A percentile compares a stretch with the other conserved stretches of the same genome.
phyloP scores from a whole-genome alignment of 2,113 vertebrate genomes.

The Danionella cerebrum region DNA sequence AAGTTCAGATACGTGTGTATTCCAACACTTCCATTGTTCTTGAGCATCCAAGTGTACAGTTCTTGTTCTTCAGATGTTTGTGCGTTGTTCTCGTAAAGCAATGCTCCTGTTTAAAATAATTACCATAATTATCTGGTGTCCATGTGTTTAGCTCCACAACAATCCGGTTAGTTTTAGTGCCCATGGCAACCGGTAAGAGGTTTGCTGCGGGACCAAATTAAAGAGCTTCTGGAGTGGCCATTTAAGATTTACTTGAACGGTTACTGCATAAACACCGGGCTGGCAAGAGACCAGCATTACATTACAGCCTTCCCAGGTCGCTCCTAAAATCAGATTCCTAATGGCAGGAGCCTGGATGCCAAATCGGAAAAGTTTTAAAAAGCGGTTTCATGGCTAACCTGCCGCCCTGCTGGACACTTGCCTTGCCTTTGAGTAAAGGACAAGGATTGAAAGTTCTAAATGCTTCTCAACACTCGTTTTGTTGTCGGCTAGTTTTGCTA shows the following conservation, averaged over 20 bases:
- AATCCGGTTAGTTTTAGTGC: neutral
- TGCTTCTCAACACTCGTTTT: neutral
- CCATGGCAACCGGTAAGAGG: neutral
- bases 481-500: too few species aligned
- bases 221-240: conserved; percentile 13
- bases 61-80: neutral
- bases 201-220: neutral
- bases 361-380: neutral
- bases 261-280: neutral
- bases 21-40: too few species aligned
- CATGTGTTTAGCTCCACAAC: neutral
- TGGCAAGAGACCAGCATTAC: conserved; percentile 2
- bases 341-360: neutral
- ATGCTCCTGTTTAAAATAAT: neutral
- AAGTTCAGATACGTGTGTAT: too few species aligned
- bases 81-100: neutral
- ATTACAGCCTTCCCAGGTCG: neutral
- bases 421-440: neutral
- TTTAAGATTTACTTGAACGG: conserved; percentile 7
- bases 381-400: neutral
- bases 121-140: neutral
- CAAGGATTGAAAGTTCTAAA: neutral
- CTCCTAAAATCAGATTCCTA: neutral
- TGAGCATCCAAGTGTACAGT: neutral
- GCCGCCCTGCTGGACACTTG: neutral